A percentile compares a stretch with the other conserved stretches of the same genome.
These are phyloP conservation scores for Bos indicus DNA, from an alignment of 2,113 vertebrate species.

Conservation along the genomic window DNA sequence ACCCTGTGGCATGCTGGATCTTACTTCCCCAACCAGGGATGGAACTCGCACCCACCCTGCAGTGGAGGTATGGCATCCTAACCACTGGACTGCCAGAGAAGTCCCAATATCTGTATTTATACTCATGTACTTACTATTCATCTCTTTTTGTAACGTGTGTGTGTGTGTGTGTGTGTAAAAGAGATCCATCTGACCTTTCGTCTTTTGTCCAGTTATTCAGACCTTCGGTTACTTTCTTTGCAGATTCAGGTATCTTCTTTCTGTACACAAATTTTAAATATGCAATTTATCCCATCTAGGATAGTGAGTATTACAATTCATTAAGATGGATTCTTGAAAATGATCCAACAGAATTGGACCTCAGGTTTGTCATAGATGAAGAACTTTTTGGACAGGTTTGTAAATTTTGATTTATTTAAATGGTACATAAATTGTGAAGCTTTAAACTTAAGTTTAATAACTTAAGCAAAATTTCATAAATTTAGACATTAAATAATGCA, in stretches of 20 bases:
- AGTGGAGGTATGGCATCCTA: not conserved
- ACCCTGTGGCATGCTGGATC: not conserved
- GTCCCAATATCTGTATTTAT: not conserved
- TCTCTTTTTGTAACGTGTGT: not conserved
- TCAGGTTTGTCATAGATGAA: slow-evolving; percentile 95
- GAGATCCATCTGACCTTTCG: not conserved
- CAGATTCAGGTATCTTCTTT: not conserved
- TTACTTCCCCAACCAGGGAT: not conserved
- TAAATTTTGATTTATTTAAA: slow-evolving; percentile 29
- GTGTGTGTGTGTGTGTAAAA: not conserved
- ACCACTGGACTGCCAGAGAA: not conserved
- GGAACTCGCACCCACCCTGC: not conserved
- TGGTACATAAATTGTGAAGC: not conserved
- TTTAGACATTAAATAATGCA: not conserved
- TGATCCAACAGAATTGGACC: slow-evolving; percentile 94
- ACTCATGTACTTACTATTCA: not conserved
- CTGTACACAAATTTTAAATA: not conserved
- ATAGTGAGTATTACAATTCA: slow-evolving; percentile 97
- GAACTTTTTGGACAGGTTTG: slow-evolving; percentile 98
- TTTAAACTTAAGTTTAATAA: not conserved
- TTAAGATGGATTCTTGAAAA: slow-evolving; percentile 98
- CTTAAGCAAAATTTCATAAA: not conserved
- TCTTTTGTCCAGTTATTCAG: not conserved
- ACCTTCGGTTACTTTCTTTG: not conserved
- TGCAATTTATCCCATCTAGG: slow-evolving; percentile 78